These are phyloP conservation scores for Cryptomyrus ogoouensis DNA, from an alignment of 2,113 vertebrate genomes.

Conservation along the genomic window DNA sequence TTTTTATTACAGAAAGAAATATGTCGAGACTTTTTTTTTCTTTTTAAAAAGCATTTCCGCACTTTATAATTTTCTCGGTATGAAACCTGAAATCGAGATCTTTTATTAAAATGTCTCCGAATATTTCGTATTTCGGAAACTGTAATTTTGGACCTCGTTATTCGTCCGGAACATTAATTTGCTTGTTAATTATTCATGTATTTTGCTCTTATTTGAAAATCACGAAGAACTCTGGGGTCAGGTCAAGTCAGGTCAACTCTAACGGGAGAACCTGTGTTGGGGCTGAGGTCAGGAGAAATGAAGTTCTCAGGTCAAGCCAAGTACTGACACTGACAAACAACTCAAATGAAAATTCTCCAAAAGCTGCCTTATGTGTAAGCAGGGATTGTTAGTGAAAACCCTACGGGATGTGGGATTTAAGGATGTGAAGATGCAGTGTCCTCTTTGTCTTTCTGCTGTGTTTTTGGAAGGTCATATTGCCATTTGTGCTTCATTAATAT, in stretches of 20 bases:
- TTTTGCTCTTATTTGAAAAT: conserved; percentile 53
- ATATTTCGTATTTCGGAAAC: background rate
- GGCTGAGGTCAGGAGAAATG: conserved; percentile 24
- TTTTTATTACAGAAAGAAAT: conserved; percentile 22
- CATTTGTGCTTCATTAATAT: background rate
- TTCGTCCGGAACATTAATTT: conserved; percentile 32
- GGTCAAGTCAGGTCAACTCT: conserved; percentile 26
- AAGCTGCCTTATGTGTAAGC: conserved; percentile 20
- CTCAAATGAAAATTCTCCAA: conserved; percentile 8
- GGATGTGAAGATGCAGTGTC: background rate
- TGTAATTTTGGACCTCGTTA: conserved; percentile 30
- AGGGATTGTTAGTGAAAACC: background rate
- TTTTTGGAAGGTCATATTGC: background rate
- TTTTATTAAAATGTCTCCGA: conserved; percentile 11
- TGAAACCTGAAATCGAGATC: background rate
- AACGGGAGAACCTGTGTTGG: background rate
- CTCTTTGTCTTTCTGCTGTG: background rate
- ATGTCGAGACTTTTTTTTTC: background rate
- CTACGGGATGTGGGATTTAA: background rate
- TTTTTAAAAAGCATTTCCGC: conserved; percentile 1
- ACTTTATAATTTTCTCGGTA: background rate
- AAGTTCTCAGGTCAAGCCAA: conserved; percentile 30
- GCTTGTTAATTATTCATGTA: conserved; percentile 46
- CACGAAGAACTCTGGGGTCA: conserved; percentile 37
- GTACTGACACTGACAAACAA: background rate